phyloP scores from a whole-genome alignment of 2,797 vertebrate species.

The Podargus strigoides region DNA sequence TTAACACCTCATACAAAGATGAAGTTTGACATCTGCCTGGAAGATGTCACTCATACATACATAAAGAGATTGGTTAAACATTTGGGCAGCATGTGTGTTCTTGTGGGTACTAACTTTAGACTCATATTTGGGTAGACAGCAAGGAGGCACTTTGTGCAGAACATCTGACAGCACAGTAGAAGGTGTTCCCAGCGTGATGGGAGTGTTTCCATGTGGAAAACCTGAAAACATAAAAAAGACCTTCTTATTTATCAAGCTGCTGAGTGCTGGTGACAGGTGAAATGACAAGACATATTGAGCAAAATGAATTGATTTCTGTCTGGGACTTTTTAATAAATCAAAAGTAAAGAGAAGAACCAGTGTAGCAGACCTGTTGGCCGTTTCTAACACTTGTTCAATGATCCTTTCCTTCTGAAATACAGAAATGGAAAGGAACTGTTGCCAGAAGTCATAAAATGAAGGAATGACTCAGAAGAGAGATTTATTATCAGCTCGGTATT shows the following conservation, averaged over 20 bases:
- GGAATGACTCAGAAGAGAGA: not conserved
- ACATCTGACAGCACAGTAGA: not conserved
- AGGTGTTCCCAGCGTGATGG: not conserved
- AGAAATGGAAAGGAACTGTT: conserved; percentile 29
- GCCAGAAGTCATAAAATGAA: conserved; percentile 45
- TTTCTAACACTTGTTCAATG: conserved; percentile 24
- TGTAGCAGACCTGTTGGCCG: not conserved
- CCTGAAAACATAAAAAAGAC: not conserved
- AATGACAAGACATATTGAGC: not conserved
- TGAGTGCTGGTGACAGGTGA: not conserved
- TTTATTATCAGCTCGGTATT: conserved; percentile 26
- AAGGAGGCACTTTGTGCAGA: not conserved
- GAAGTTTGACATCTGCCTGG: not conserved
- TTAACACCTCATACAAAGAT: not conserved
- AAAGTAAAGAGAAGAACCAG: not conserved
- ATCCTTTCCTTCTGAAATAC: conserved; percentile 19
- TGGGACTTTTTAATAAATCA: conserved; percentile 29
- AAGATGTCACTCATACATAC: not conserved
- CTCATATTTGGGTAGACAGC: not conserved
- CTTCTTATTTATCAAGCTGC: not conserved
- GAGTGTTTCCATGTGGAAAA: not conserved
- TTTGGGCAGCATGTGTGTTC: not conserved
- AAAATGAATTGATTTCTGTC: not conserved
- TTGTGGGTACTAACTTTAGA: not conserved
- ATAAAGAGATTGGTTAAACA: not conserved